These are phyloP conservation scores for Phycodurus eques DNA, from an alignment of 2,113 vertebrate species.

Conservation along the genomic window DNA sequence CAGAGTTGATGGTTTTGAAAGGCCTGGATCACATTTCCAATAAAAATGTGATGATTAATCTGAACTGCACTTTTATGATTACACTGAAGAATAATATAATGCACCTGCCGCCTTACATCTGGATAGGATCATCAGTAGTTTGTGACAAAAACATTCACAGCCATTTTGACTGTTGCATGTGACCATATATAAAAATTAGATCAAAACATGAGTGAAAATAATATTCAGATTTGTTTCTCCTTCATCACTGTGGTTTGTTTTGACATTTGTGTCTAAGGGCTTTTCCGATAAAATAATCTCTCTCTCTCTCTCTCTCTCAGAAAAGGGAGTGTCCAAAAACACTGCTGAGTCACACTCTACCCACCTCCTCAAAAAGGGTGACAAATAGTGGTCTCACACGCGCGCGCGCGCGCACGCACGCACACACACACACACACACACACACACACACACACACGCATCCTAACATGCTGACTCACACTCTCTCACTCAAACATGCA, in stretches of 20 bases:
- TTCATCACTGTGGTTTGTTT: neutral
- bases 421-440: neutral
- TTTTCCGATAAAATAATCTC: neutral
- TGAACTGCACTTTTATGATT: no score
- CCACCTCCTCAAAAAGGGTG: constrained; percentile 47
- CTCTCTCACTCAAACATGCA: no score
- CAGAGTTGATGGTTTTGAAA: no score
- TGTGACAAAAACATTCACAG: no score
- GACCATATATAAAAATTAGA: neutral
- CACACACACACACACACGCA: neutral
- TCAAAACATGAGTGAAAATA: neutral
- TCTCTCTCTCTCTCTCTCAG: constrained; percentile 10
- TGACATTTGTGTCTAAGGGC: neutral
- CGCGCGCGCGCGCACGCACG: no score
- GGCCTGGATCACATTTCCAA: no score
- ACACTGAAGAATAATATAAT: no score
- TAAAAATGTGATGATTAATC: no score
- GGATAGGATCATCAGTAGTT: no score
- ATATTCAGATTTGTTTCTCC: neutral
- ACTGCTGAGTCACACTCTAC: constrained; percentile 53
- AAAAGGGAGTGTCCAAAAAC: constrained; percentile 18
- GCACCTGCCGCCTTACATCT: no score
- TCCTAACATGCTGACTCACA: neutral
- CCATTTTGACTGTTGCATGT: neutral
- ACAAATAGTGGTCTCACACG: constrained; percentile 44